phyloP scores from a whole-genome alignment of 2,797 vertebrate genomes.

The Siniperca scherzeri region DNA sequence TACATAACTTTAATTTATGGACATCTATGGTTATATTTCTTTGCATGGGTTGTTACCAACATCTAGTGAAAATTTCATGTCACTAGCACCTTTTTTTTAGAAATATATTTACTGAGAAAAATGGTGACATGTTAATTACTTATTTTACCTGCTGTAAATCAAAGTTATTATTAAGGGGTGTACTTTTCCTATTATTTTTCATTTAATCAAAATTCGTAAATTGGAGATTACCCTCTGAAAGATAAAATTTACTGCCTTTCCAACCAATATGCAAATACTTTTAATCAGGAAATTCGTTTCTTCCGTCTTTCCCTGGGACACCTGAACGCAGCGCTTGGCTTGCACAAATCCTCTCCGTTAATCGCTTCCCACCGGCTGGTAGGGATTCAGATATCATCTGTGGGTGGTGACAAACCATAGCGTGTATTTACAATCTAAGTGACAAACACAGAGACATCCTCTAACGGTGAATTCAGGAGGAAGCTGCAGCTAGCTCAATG shows the following conservation, averaged over 20 bases:
- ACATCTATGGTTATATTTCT: too few relatives aligned
- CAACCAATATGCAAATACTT: background rate
- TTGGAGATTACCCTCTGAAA: background rate
- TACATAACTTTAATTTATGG: too few relatives aligned
- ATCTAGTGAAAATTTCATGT: too few relatives aligned
- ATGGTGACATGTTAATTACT: too few relatives aligned
- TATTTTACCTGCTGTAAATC: too few relatives aligned
- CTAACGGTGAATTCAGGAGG: conserved; percentile 23
- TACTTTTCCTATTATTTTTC: too few relatives aligned
- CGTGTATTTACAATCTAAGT: conserved; percentile 22
- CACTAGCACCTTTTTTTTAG: too few relatives aligned
- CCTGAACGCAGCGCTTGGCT: conserved; percentile 54
- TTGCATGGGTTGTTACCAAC: too few relatives aligned
- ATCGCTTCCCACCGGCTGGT: conserved; percentile 49
- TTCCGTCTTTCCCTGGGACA: conserved; percentile 15
- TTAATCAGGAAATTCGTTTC: background rate
- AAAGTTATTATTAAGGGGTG: too few relatives aligned
- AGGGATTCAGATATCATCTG: conserved; percentile 62
- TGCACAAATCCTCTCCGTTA: conserved; percentile 61
- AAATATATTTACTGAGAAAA: too few relatives aligned
- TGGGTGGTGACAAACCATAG: conserved; percentile 38
- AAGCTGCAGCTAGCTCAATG: conserved; percentile 18
- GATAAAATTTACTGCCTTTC: background rate
- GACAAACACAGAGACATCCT: background rate
- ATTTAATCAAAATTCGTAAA: background rate